A percentile compares a stretch with the other conserved stretches of the same genome.
phyloP scores from a whole-genome alignment of 2,113 vertebrate species.

The Rhea pennata region DNA sequence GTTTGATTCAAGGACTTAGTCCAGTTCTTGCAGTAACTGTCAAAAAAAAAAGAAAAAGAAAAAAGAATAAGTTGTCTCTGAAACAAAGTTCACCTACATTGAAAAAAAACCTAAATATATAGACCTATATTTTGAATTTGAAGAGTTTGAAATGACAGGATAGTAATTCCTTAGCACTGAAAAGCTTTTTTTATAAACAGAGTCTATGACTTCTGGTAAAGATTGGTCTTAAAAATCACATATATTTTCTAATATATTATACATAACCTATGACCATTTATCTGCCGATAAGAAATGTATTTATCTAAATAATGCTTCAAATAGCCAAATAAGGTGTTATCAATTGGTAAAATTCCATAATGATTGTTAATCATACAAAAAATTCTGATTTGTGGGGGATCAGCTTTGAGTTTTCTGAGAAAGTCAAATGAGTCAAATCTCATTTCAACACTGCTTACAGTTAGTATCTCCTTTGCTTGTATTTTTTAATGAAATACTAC shows the following conservation, averaged over 20 bases:
- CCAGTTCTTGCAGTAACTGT: background rate
- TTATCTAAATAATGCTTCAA: background rate
- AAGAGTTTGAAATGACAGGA: background rate
- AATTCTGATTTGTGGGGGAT: background rate
- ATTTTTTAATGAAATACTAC: background rate
- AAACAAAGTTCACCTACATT: background rate
- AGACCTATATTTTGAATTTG: background rate
- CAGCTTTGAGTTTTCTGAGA: background rate
- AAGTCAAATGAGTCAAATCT: background rate
- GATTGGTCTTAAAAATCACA: background rate
- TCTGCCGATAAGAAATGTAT: background rate
- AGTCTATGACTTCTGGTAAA: background rate
- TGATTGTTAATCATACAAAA: background rate
- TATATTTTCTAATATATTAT: background rate
- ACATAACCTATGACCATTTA: background rate
- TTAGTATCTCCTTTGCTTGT: background rate
- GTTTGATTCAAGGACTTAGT: background rate
- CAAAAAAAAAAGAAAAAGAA: background rate
- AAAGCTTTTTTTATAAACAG: background rate
- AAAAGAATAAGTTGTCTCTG: background rate
- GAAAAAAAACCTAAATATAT: background rate
- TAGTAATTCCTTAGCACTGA: background rate
- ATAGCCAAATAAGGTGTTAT: fast-evolving
- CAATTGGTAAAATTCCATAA: background rate
- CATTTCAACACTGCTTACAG: background rate